These are phyloP conservation scores for Lepidochrysops patricia DNA, from an alignment of 2,888 invertebrate genomes.

Conservation along the genomic window DNA sequence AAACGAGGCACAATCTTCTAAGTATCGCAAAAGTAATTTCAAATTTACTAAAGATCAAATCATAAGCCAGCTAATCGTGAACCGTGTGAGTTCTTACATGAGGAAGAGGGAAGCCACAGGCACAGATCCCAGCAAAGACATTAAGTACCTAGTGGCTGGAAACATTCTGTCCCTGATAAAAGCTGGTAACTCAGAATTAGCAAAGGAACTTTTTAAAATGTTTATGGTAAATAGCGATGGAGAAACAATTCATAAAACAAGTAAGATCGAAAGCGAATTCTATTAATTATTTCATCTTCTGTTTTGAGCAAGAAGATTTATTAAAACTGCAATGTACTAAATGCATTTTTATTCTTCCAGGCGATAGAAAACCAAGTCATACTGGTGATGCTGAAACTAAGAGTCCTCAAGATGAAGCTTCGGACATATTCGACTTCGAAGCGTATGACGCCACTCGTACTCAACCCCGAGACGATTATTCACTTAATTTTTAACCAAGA, in stretches of 20 bases:
- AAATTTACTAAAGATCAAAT: slow-evolving; percentile 46
- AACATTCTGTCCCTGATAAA: slow-evolving; percentile 42
- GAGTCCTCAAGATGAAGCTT: background rate
- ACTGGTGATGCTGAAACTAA: background rate
- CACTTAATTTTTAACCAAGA: background rate
- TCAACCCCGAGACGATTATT: background rate
- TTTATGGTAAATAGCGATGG: slow-evolving; percentile 34
- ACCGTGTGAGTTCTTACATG: slow-evolving; percentile 42
- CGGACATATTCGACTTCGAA: background rate
- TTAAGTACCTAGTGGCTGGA: slow-evolving; percentile 47
- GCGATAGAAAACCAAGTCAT: background rate
- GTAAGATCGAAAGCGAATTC: too few relatives aligned
- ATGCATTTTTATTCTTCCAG: background rate
- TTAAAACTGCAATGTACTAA: too few relatives aligned
- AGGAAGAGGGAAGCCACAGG: slow-evolving; percentile 37
- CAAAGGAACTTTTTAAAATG: slow-evolving; percentile 48
- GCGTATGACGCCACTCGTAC: background rate
- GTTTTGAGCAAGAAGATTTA: too few relatives aligned
- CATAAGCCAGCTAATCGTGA: slow-evolving; percentile 51
- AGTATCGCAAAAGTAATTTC: slow-evolving; percentile 22
- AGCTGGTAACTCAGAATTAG: slow-evolving; percentile 42
- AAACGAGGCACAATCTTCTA: slow-evolving; percentile 1
- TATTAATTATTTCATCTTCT: too few relatives aligned
- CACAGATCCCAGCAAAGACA: slow-evolving; percentile 30
- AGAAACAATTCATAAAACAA: background rate